Base-by-base conservation (phyloP, 1,140 invertebrate genomes). In the Heliconius eleuchia region DNA sequence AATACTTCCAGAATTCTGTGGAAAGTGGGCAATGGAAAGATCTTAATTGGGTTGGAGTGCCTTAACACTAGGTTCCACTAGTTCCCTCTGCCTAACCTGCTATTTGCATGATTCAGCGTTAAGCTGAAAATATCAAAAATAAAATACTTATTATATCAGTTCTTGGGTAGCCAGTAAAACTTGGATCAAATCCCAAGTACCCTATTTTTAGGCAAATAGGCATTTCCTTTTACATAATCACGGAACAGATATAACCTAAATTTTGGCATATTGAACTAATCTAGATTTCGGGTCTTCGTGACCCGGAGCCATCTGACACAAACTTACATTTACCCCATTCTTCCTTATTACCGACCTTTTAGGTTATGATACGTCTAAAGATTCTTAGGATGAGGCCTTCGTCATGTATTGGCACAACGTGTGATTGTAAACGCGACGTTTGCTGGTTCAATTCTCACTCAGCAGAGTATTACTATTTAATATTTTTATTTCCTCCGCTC, bases 171-270 rank as follows among this genome's bases (percentile, higher is more conserved):
- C 60, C 23, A 66, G 9, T 30, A 23, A 66, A 66, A 66, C 19
- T 66, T 66, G 60, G 60, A 66, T n/a, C 11, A 66, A 30, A 23
- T 66, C 60, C 60, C 60, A 66, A 66, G 11, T 66, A 66, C 27
- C 23, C 60, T 27, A 66, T 66, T 30, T 9, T 66, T 66, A 66
- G 60, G 60, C 60, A 66, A 66, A 66, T 66, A 66, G 30, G 60
- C 60, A 5, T 66, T 66, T 66, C 23, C 60, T 66, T 66, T 66
- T 66, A 66, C 11, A 66, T 66, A 66, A 66, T 66, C n/a, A 66
- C 60, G 60, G 27, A 66, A 66, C 19, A 27, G 60, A 27, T 66
- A 66, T 27, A 66, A 66, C 23, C 60, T 27, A 66, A 27, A 66
- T 27, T 66, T 66, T 30, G 23, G 60, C 60, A 66, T 66, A 66